phyloP scores from a whole-genome alignment of 1,140 invertebrate species.

The Doryteuthis pealeii region DNA sequence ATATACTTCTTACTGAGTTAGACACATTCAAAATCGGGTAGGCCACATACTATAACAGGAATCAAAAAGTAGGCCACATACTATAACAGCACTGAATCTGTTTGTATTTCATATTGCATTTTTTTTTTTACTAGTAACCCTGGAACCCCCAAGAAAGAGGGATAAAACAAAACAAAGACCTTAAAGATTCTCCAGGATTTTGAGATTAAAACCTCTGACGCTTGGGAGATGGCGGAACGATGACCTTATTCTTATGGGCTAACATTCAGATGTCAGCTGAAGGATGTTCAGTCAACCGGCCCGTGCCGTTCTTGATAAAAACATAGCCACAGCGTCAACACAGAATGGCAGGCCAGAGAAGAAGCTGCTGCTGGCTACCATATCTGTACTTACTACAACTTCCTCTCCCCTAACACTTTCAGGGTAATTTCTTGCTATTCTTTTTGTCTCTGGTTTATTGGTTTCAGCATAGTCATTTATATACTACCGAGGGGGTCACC shows the following conservation, averaged over 20 bases:
- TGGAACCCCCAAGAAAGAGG: slow-evolving; percentile 37
- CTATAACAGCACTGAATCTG: no score
- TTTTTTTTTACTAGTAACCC: slow-evolving; percentile 16
- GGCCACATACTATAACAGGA: no score
- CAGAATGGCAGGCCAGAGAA: slow-evolving; percentile 20
- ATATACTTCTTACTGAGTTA: no score
- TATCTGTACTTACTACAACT: neutral
- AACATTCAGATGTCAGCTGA: slow-evolving; percentile 49
- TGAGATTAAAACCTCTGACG: slow-evolving; percentile 93
- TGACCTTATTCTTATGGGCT: slow-evolving; percentile 75
- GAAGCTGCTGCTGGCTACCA: neutral
- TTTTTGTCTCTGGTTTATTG: no score
- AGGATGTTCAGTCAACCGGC: slow-evolving; percentile 53
- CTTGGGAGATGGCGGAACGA: slow-evolving; percentile 91
- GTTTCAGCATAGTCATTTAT: no score
- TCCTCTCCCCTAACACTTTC: slow-evolving; percentile 13
- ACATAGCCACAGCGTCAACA: slow-evolving; percentile 43
- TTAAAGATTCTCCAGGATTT: slow-evolving; percentile 86
- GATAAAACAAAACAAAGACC: slow-evolving; percentile 29
- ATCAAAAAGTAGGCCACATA: no score
- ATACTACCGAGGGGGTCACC: no score
- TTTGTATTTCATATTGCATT: neutral
- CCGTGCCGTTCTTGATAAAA: slow-evolving; percentile 59
- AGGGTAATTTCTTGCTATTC: neutral
- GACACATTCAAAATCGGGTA: no score